phyloP scores from a whole-genome alignment of 2,113 vertebrate genomes.

The Melanostigma gelatinosum region DNA sequence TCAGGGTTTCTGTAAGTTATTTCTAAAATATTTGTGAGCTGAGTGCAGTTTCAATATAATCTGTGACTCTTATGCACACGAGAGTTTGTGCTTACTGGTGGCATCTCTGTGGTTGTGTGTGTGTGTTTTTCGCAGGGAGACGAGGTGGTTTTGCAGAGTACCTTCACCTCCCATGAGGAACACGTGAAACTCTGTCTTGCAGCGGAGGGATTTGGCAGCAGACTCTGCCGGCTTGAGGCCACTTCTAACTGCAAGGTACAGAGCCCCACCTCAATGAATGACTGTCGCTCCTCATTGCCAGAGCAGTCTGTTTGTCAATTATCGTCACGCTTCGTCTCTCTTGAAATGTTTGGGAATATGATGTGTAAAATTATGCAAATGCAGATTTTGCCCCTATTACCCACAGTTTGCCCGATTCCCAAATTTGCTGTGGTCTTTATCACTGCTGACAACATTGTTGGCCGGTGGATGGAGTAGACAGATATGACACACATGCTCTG shows the following conservation, averaged over 20 bases:
- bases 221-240: constrained; percentile 91
- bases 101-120: constrained; percentile 18
- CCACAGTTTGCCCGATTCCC: background rate
- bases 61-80: background rate
- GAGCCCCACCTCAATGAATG: background rate
- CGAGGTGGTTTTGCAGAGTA: constrained; percentile 93
- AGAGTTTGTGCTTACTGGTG: background rate
- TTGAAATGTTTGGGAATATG: background rate
- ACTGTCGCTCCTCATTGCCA: background rate
- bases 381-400: background rate
- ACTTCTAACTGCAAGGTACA: constrained; percentile 95
- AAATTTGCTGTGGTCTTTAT: background rate
- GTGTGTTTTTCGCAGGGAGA: constrained; percentile 84
- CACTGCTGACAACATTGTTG: background rate
- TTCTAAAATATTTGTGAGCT: no score
- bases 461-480: background rate
- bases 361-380: constrained; percentile 5
- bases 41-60: no score
- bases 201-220: constrained; percentile 93
- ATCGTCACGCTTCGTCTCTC: background rate
- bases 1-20: no score
- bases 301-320: background rate
- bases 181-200: constrained; percentile 93
- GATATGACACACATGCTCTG: background rate
- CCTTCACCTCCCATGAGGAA: constrained; percentile 86